A percentile compares a stretch with the other conserved stretches of the same genome.
Evolutionary conservation across 1,140 invertebrate genomes (phyloP).

Genomic region (Notospermus geniculatus): DNA sequence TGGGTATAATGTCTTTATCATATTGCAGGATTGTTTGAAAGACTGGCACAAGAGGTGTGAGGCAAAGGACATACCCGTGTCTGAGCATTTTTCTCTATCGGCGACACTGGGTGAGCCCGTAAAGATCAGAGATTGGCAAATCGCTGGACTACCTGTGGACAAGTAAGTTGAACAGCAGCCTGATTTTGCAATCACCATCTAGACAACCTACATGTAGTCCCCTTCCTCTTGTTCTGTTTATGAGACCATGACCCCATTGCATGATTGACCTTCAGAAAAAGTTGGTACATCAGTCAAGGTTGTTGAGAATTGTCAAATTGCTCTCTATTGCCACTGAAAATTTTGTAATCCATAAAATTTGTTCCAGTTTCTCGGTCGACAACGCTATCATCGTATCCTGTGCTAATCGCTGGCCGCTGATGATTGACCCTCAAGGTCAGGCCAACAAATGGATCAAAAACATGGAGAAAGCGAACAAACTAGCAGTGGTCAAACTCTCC

Average conservation of each 20-base stretch:
- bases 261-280: no score
- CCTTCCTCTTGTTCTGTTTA: no score
- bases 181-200: no score
- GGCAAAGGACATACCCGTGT: constrained; percentile 48
- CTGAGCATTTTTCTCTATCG: constrained; percentile 48
- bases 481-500: constrained; percentile 52
- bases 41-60: constrained; percentile 52
- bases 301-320: no score
- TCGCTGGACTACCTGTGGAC: constrained; percentile 55
- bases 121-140: constrained; percentile 56
- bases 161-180: constrained; percentile 41
- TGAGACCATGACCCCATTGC: no score
- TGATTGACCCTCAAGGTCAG: constrained; percentile 57
- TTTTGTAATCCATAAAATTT: constrained; percentile 12
- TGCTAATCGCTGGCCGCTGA: constrained; percentile 55
- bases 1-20: not conserved
- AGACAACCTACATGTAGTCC: no score
- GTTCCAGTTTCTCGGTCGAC: constrained; percentile 53
- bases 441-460: constrained; percentile 59
- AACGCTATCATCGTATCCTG: constrained; percentile 53
- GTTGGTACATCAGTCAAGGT: no score
- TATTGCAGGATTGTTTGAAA: constrained; percentile 44
- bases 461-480: constrained; percentile 54
- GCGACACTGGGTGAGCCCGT: constrained; percentile 52
- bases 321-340: no score